Evolutionary conservation across 1,140 invertebrate species (phyloP).

Genomic region (Caenorhabditis remanei): DNA sequence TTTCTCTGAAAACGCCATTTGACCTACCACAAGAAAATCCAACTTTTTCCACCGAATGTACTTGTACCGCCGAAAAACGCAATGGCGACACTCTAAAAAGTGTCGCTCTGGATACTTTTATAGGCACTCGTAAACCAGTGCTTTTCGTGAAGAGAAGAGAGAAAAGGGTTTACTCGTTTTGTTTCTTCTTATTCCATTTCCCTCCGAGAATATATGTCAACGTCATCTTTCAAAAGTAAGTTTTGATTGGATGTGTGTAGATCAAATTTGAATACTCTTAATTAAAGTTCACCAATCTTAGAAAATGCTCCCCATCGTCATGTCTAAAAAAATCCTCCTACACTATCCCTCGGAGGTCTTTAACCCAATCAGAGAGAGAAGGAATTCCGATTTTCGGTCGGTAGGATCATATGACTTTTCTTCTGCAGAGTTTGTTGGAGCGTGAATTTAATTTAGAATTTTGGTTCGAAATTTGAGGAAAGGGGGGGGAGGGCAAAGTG

Average conservation of each 20-base stretch:
- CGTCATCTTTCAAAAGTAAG: conserved; percentile 41
- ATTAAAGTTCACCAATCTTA: too few species aligned
- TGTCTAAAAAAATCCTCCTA: not conserved
- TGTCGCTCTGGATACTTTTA: conserved; percentile 38
- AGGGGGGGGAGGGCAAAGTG: not conserved
- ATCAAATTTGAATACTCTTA: too few species aligned
- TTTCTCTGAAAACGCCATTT: not conserved
- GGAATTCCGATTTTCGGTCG: not conserved
- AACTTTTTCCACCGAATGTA: conserved; percentile 6
- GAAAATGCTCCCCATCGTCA: not conserved
- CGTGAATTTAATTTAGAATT: not conserved
- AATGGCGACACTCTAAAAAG: conserved; percentile 33
- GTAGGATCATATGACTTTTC: not conserved
- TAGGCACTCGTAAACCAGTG: conserved; percentile 37
- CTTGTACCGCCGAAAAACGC: not conserved
- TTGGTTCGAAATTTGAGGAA: not conserved
- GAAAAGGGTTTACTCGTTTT: not conserved
- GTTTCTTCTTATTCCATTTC: not conserved
- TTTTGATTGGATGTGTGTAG: not conserved
- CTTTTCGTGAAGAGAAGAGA: not conserved
- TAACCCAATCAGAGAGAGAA: not conserved
- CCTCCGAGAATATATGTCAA: not conserved
- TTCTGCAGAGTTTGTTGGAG: conserved; percentile 1
- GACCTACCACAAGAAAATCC: conserved; percentile 15
- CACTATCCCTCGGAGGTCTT: not conserved